Conservation (phyloP, 1,140 invertebrate species). For the Penaeus chinensis region DNA sequence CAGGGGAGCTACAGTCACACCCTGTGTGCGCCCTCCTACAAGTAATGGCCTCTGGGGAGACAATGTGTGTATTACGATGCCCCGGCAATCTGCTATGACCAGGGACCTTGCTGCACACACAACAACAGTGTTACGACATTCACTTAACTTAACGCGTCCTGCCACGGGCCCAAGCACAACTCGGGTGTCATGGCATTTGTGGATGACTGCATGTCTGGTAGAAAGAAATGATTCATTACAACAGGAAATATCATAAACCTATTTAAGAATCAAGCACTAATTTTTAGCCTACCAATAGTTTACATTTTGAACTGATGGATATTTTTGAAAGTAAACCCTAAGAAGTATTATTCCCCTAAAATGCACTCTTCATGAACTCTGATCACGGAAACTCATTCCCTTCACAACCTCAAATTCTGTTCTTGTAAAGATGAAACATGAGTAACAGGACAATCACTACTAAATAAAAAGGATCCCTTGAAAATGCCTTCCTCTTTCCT, state of each 20-base stretch:
- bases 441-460: too few species aligned
- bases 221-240: not conserved
- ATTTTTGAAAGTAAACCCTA: too few species aligned
- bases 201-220: slow-evolving; percentile 60
- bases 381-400: too few species aligned
- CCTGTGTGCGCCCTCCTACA: slow-evolving; percentile 55
- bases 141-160: slow-evolving; percentile 55
- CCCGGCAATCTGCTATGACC: slow-evolving; percentile 61
- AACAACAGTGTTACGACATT: slow-evolving; percentile 58
- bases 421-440: too few species aligned
- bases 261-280: not conserved
- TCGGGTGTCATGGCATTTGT: slow-evolving; percentile 60
- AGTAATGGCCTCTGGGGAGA: slow-evolving; percentile 58
- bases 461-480: too few species aligned
- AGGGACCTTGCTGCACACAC: slow-evolving; percentile 57
- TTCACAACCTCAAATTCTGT: too few species aligned
- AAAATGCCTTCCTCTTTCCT: not conserved
- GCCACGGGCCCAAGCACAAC: slow-evolving; percentile 58
- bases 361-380: too few species aligned
- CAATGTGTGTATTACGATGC: slow-evolving; percentile 55
- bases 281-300: too few species aligned
- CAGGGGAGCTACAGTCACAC: slow-evolving; percentile 58
- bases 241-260: not conserved
- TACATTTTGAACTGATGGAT: too few species aligned
- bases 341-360: too few species aligned